These are phyloP conservation scores for Incurvaria masculella DNA, from an alignment of 2,888 invertebrate species.

Conservation along the genomic window DNA sequence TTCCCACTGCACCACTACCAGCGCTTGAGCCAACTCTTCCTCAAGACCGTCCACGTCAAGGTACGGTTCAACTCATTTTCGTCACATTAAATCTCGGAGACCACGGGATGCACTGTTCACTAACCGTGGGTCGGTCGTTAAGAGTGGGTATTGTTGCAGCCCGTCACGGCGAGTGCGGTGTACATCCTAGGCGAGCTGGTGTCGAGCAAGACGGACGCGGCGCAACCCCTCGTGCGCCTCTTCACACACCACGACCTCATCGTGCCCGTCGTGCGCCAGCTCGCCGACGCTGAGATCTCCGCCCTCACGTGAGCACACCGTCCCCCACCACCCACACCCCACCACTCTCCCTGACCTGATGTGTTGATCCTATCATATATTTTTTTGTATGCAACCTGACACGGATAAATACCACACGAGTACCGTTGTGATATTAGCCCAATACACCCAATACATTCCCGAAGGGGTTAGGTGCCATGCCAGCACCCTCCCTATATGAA, in stretches of 20 bases:
- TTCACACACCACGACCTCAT: slow-evolving; percentile 85
- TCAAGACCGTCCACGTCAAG: slow-evolving; percentile 67
- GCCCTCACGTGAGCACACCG: slow-evolving; percentile 72
- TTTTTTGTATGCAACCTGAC: too few relatives aligned
- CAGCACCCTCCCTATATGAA: too few relatives aligned
- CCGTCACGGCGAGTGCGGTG: slow-evolving; percentile 76
- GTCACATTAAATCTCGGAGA: too few relatives aligned
- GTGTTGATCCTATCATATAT: too few relatives aligned
- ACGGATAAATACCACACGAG: too few relatives aligned
- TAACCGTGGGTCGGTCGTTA: too few relatives aligned
- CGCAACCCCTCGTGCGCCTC: slow-evolving; percentile 82
- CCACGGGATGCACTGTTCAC: too few relatives aligned
- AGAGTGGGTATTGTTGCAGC: slow-evolving; percentile 57
- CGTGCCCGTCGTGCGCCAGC: slow-evolving; percentile 76
- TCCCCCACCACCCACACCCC: too few relatives aligned
- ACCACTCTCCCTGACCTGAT: too few relatives aligned
- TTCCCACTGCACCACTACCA: slow-evolving; percentile 81
- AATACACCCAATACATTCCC: too few relatives aligned
- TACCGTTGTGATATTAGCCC: too few relatives aligned
- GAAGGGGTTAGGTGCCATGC: too few relatives aligned
- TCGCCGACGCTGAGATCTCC: slow-evolving; percentile 88
- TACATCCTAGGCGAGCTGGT: slow-evolving; percentile 85
- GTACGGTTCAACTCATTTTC: slow-evolving; percentile 37
- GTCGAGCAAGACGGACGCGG: slow-evolving; percentile 82
- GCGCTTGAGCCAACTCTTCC: slow-evolving; percentile 70